Conservation (phyloP, 2,888 invertebrate genomes). For the Himalopsyche kuldschensis region DNA sequence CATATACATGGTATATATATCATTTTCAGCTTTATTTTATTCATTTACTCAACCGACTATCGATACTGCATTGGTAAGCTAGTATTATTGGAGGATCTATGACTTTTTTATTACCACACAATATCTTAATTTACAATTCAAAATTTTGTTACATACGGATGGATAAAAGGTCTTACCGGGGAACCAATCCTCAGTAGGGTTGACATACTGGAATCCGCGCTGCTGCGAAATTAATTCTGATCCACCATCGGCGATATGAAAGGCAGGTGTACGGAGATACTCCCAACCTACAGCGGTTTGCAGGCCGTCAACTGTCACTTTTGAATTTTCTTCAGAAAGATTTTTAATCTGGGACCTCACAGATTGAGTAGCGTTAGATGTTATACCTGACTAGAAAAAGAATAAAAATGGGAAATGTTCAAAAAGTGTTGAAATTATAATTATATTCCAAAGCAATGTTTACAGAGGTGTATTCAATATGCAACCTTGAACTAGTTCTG, state of each 20-base stretch:
- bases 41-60: too few relatives aligned
- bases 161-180: slow-evolving; percentile 61
- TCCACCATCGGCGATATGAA: slow-evolving; percentile 72
- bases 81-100: too few relatives aligned
- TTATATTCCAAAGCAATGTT: not conserved
- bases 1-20: too few relatives aligned
- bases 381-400: slow-evolving; percentile 71
- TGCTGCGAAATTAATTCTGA: slow-evolving; percentile 71
- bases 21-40: too few relatives aligned
- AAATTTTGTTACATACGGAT: not conserved
- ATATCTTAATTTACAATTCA: too few relatives aligned
- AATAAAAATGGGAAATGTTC: not conserved
- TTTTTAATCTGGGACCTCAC: slow-evolving; percentile 81
- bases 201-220: slow-evolving; percentile 81
- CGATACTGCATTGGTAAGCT: too few relatives aligned
- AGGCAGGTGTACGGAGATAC: slow-evolving; percentile 74
- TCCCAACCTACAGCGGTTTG: slow-evolving; percentile 82
- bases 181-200: slow-evolving; percentile 87
- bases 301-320: slow-evolving; percentile 70
- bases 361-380: slow-evolving; percentile 84
- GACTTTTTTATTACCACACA: too few relatives aligned
- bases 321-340: slow-evolving; percentile 72
- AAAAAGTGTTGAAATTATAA: not conserved
- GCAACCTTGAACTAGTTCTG: not conserved
- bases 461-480: not conserved